phyloP scores from a whole-genome alignment of 92 coral and sea anemone species.

The Porites divaricata region DNA sequence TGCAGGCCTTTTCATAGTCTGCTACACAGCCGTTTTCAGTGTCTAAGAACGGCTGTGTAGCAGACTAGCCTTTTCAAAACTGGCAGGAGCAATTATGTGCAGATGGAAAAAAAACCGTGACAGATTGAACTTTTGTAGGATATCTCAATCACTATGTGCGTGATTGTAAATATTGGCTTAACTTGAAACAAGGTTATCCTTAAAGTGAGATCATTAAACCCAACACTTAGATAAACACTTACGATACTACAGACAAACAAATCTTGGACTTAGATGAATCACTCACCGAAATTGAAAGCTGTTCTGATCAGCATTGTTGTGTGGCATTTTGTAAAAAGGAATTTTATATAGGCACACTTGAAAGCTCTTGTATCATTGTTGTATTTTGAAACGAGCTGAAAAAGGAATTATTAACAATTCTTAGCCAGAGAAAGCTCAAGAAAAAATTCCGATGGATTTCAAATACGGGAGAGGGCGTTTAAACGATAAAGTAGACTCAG shows the following conservation, averaged over 20 bases:
- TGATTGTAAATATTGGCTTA: not conserved
- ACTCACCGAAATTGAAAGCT: not conserved
- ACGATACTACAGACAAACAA: not conserved
- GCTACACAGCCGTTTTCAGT: no score
- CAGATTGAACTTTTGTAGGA: no score
- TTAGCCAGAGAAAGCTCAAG: not conserved
- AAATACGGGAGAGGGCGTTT: not conserved
- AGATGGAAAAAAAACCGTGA: no score
- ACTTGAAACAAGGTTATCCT: not conserved
- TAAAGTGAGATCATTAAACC: not conserved
- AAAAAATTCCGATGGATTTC: no score
- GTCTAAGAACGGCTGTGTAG: no score
- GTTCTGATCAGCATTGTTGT: slow-evolving; percentile 6
- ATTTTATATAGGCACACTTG: slow-evolving; percentile 31
- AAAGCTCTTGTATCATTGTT: not conserved
- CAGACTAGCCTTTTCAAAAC: not conserved
- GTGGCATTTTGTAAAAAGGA: slow-evolving; percentile 20
- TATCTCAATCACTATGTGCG: not conserved
- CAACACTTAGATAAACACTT: not conserved
- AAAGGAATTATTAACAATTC: not conserved
- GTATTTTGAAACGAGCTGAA: slow-evolving; percentile 10
- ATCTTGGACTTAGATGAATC: not conserved
- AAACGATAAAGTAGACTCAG: not conserved
- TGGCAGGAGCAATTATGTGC: no score
- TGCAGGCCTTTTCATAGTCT: not conserved